Percentiles rank a stretch among this genome's conserved stretches.
These are phyloP conservation scores for Lasioglossum oenotherae DNA, from an alignment of 2,888 invertebrate species.

Conservation along the genomic window DNA sequence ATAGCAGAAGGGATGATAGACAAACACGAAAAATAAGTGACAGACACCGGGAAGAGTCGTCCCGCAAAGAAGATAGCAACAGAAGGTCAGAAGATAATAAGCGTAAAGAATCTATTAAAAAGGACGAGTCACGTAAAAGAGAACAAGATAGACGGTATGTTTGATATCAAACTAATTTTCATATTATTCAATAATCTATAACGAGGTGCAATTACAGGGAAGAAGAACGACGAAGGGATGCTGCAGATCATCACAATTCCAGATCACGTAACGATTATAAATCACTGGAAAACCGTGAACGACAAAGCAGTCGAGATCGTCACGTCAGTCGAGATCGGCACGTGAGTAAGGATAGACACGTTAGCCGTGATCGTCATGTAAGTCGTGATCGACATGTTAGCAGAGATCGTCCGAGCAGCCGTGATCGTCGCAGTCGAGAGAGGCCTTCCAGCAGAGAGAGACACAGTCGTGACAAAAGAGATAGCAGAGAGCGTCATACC, in stretches of 20 bases:
- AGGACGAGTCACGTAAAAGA: conserved; percentile 81
- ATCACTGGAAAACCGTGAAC: conserved; percentile 76
- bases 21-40: conserved; percentile 83
- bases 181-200: neutral
- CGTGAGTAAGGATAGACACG: conserved; percentile 67
- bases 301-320: conserved; percentile 70
- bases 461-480: conserved; percentile 79
- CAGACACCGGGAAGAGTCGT: conserved; percentile 81
- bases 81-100: conserved; percentile 82
- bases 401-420: conserved; percentile 71
- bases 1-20: conserved; percentile 84
- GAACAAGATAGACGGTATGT: conserved; percentile 81
- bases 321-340: conserved; percentile 70
- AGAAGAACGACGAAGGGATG: conserved; percentile 76
- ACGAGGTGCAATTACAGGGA: conserved; percentile 64
- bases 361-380: conserved; percentile 71
- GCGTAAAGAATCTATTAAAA: conserved; percentile 81
- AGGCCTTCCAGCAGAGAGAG: conserved; percentile 74
- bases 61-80: conserved; percentile 83
- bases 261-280: conserved; percentile 74
- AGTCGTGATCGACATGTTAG: conserved; percentile 62
- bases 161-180: conserved; percentile 57
- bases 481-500: conserved; percentile 76
- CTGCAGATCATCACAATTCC: conserved; percentile 69
- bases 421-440: conserved; percentile 66